Conservation (phyloP, 2,888 invertebrate species). For the Penaeus monodon region DNA sequence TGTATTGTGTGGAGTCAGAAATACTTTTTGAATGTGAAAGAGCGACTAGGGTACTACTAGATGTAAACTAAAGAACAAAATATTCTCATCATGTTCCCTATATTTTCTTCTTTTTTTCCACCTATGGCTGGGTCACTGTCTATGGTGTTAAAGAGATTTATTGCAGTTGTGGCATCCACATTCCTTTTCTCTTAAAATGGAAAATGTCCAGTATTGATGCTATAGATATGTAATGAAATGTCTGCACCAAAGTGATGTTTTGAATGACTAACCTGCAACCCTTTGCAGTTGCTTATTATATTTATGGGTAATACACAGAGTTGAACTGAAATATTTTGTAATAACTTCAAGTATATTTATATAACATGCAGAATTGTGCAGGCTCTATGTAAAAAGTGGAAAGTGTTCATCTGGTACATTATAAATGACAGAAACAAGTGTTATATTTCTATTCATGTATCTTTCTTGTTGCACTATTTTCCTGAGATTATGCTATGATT, state of each 20-base stretch:
- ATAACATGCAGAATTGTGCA: no score
- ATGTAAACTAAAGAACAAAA: neutral
- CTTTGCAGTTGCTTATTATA: no score
- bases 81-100: neutral
- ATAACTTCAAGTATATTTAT: no score
- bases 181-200: neutral
- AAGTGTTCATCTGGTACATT: no score
- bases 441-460: no score
- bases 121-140: neutral
- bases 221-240: neutral
- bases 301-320: no score
- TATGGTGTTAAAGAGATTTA: constrained; percentile 2
- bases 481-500: no score
- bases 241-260: neutral
- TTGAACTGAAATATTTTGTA: no score
- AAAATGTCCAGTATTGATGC: neutral
- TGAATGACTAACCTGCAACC: neutral
- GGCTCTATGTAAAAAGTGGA: no score
- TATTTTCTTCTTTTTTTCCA: neutral
- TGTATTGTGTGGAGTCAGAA: constrained; percentile 2
- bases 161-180: constrained; percentile 29
- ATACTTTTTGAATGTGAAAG: neutral
- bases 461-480: no score
- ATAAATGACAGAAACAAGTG: no score
- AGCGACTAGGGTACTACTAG: neutral